A percentile compares a stretch with the other conserved stretches of the same genome.
Evolutionary conservation across 2,888 invertebrate genomes (phyloP).

Genomic region (Abscondita cerata): DNA sequence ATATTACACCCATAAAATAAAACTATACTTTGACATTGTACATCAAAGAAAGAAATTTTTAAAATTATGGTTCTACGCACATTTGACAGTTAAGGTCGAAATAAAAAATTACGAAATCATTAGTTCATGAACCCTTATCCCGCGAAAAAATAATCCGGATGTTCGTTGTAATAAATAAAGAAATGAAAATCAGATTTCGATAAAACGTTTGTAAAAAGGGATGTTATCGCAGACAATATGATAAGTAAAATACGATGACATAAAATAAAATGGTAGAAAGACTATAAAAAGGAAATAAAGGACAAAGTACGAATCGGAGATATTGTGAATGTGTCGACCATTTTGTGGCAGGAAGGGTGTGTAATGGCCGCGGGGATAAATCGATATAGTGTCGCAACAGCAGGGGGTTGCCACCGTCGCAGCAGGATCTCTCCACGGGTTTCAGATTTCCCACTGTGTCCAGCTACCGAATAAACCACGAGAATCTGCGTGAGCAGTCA

Average conservation of each 20-base stretch:
- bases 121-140: background rate
- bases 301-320: conserved; percentile 33
- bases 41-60: conserved; percentile 14
- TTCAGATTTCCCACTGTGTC: conserved; percentile 43
- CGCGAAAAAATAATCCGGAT: background rate
- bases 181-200: background rate
- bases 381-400: conserved; percentile 55
- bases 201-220: conserved; percentile 31
- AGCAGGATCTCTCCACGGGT: conserved; percentile 52
- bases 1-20: conserved; percentile 31
- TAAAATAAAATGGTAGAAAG: conserved; percentile 26
- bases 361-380: conserved; percentile 47
- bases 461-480: conserved; percentile 39
- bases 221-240: conserved; percentile 20
- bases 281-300: conserved; percentile 30
- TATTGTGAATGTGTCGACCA: conserved; percentile 42
- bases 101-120: background rate
- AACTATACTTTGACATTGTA: conserved; percentile 25
- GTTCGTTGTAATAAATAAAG: too few species aligned
- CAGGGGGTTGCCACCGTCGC: conserved; percentile 57
- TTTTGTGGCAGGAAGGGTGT: conserved; percentile 41
- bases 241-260: conserved; percentile 30
- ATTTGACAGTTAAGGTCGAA: too few species aligned
- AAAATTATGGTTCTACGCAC: too few species aligned
- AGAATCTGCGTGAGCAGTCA: conserved; percentile 40